Evolutionary conservation across 2,797 vertebrate genomes (phyloP).

Genomic region (Anableps anableps): DNA sequence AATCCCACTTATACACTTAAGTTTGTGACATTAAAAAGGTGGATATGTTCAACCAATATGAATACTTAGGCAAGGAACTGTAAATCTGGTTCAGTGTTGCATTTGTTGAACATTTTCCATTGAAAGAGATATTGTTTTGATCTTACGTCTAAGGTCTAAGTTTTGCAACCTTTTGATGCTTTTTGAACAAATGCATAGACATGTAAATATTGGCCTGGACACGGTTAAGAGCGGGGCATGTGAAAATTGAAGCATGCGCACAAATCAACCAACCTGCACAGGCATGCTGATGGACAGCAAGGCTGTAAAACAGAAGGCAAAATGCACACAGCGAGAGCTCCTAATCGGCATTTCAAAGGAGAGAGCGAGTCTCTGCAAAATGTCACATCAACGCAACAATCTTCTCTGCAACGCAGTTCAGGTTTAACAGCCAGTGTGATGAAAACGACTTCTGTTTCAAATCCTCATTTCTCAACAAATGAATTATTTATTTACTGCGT

Average conservation of each 20-base stretch:
- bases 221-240: slow-evolving; percentile 27
- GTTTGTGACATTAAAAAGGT: background rate
- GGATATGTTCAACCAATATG: background rate
- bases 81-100: background rate
- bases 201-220: slow-evolving; percentile 15
- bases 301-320: slow-evolving; percentile 38
- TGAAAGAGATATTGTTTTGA: background rate
- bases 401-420: slow-evolving; percentile 3
- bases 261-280: slow-evolving; percentile 3
- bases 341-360: slow-evolving; percentile 39
- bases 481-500: slow-evolving; percentile 45
- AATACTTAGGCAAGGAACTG: background rate
- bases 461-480: slow-evolving; percentile 21
- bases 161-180: background rate
- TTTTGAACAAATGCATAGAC: background rate
- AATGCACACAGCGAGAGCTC: slow-evolving; percentile 32
- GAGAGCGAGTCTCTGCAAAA: slow-evolving; percentile 10
- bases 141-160: background rate
- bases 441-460: slow-evolving; percentile 4
- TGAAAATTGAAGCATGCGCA: slow-evolving; percentile 22
- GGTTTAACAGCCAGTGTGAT: slow-evolving; percentile 7
- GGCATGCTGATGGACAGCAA: slow-evolving; percentile 18
- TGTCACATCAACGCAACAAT: slow-evolving; percentile 6
- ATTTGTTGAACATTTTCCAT: background rate
- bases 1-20: background rate